These are phyloP conservation scores for Cyclopterus lumpus DNA, from an alignment of 2,797 vertebrate genomes.

Conservation along the genomic window DNA sequence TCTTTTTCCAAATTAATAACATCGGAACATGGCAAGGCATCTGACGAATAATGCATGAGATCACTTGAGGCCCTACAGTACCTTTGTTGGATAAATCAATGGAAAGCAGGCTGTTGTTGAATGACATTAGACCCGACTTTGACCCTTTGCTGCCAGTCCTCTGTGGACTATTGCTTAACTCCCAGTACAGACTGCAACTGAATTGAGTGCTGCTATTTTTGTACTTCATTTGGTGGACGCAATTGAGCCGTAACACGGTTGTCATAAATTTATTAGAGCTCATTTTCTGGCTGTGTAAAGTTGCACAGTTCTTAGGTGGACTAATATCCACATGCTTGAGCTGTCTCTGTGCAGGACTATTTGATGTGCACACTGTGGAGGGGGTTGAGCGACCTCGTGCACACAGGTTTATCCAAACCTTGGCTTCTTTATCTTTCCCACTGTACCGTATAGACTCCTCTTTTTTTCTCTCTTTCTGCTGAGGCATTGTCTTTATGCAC, in stretches of 20 bases:
- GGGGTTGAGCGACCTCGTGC: conserved; percentile 3
- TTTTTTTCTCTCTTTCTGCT: conserved; percentile 35
- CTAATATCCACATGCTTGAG: conserved; percentile 9
- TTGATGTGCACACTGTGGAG: conserved; percentile 17
- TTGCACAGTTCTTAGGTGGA: conserved; percentile 31
- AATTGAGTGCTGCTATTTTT: conserved; percentile 65
- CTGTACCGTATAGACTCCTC: conserved; percentile 15
- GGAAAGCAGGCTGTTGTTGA: conserved; percentile 30
- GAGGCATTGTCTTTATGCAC: conserved; percentile 54
- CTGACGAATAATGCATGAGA: conserved; percentile 32
- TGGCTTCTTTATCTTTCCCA: conserved; percentile 23
- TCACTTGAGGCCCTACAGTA: not conserved
- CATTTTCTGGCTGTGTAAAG: conserved; percentile 43
- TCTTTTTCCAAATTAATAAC: conserved; percentile 11
- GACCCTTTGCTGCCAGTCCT: conserved; percentile 45
- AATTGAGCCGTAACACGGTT: conserved; percentile 50
- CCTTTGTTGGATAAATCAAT: conserved; percentile 37
- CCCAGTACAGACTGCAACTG: conserved; percentile 41
- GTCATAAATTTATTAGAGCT: conserved; percentile 50
- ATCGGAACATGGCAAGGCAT: not conserved
- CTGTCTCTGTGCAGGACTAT: conserved; percentile 25
- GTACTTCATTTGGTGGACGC: conserved; percentile 59
- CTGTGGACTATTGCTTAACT: conserved; percentile 52
- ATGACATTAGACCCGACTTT: conserved; percentile 54
- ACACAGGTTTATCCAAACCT: conserved; percentile 34